phyloP scores from a whole-genome alignment of 64 coral and sea anemone species.

The Exaiptasia diaphana region DNA sequence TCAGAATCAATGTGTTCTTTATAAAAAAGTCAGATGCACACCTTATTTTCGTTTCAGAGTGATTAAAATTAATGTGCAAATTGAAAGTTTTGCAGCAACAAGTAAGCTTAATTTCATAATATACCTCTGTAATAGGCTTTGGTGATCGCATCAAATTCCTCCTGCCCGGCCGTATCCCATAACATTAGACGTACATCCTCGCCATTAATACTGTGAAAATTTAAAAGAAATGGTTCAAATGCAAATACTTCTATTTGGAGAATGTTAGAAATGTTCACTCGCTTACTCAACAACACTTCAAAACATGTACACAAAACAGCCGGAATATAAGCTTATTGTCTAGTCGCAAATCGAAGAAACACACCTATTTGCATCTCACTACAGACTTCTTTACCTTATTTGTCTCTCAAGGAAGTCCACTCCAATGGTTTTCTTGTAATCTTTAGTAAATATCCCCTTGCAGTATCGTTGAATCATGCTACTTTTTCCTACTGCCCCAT shows the following conservation, averaged over 20 bases:
- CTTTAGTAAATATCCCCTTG: conserved; percentile 99
- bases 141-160: conserved; percentile 99
- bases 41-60: too few relatives aligned
- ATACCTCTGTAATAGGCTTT: conserved; percentile 98
- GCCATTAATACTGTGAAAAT: conserved; percentile 47
- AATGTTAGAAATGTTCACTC: background rate
- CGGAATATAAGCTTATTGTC: background rate
- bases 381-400: conserved; percentile 65
- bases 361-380: background rate
- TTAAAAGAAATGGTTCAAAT: background rate
- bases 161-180: conserved; percentile 97
- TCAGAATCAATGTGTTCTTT: too few relatives aligned
- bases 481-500: conserved; percentile 97
- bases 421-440: conserved; percentile 99
- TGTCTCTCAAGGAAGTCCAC: conserved; percentile 98
- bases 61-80: too few relatives aligned
- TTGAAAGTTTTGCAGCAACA: too few relatives aligned
- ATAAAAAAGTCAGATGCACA: too few relatives aligned
- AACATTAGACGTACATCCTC: conserved; percentile 96
- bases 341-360: background rate
- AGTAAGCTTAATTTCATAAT: too few relatives aligned
- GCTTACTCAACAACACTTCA: background rate
- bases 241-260: background rate
- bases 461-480: conserved; percentile 99
- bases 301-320: background rate